Base-by-base conservation (phyloP, 1,140 invertebrate species). In the Planococcus citri region DNA sequence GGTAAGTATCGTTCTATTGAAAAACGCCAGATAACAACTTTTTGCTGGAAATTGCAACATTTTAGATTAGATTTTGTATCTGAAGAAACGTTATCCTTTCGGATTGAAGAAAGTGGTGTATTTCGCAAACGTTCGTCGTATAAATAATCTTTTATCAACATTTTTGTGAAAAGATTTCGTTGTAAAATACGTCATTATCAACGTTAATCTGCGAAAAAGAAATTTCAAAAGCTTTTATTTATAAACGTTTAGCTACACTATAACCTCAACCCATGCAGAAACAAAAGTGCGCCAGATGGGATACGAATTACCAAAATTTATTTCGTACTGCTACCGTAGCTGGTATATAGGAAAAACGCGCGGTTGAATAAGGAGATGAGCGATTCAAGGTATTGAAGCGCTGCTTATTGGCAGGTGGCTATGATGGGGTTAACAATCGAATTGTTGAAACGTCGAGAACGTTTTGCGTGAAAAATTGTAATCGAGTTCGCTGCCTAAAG, bases 261-360 rank as follows among this genome's bases (percentile, higher is more conserved):
- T 9, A 17, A 51, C 41, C 41, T 51, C 12, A 51, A 51, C 41
- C 41, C 41, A 20, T 9, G 41, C 17, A 9, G 41, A 51, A 51
- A 51, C 41, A 51, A 51, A 20, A 20, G 17, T 9, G 41, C 41
- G 41, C 41, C 41, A 51, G 41, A 51, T 51, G 41, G 41, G 41
- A n/a, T 51, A 51, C 17, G 41, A 51, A 51, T 51, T 51, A 51
- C n/a, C n/a, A n/a, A 51, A 51, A 51, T 51, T 51, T 51, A 51
- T 51, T 51, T 51, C 17, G 41, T 20, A 51, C 12, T 17, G 17
- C n/a, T 51, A 3, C n/a, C n/a, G n/a, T n/a, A n/a, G n/a, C n/a
- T n/a, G n/a, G n/a, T n/a, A n/a, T n/a, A n/a, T n/a, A n/a, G 41
- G 6, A 51, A 51, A 51, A 51, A 12, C 12, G 29, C 41, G 41